Conservation (phyloP, 2,888 invertebrate genomes). For the Tortrix viridana region DNA sequence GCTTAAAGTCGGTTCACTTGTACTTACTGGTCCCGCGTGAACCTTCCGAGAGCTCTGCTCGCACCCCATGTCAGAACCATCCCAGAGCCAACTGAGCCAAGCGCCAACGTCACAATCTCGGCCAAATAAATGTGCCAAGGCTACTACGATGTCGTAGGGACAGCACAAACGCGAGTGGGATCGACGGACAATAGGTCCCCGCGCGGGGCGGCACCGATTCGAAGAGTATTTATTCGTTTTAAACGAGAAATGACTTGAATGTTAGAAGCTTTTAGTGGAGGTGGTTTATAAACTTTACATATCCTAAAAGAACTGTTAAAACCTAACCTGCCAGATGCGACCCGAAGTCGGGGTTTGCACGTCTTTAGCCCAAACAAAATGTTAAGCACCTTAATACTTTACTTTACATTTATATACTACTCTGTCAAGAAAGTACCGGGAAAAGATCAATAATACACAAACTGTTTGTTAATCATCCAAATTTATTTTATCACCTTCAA, state of each 20-base stretch:
- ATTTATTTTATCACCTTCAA: no score
- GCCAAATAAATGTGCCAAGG: slow-evolving; percentile 61
- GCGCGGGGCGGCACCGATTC: slow-evolving; percentile 55
- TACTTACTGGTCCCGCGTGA: slow-evolving; percentile 55
- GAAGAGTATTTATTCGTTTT: slow-evolving; percentile 34
- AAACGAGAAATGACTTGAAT: slow-evolving; percentile 32
- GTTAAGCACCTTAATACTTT: no score
- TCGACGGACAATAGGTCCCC: slow-evolving; percentile 57
- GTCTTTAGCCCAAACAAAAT: no score
- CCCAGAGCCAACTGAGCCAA: slow-evolving; percentile 25
- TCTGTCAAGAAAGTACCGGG: no score
- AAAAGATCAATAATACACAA: no score
- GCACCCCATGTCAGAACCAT: slow-evolving; percentile 70
- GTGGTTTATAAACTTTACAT: no score
- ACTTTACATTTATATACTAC: no score
- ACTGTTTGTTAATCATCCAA: no score
- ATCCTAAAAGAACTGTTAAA: no score
- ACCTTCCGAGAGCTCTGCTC: slow-evolving; percentile 62
- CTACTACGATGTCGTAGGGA: slow-evolving; percentile 46
- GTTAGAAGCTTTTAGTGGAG: slow-evolving; percentile 33
- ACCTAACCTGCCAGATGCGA: no score
- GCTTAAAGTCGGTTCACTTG: no score
- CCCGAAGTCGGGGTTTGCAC: no score
- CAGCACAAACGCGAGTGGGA: slow-evolving; percentile 45
- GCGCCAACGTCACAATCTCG: slow-evolving; percentile 3